A percentile compares a stretch with the other conserved stretches of the same genome.
phyloP scores from a whole-genome alignment of 2,113 vertebrate species.

The Trichomycterus rosablanca region DNA sequence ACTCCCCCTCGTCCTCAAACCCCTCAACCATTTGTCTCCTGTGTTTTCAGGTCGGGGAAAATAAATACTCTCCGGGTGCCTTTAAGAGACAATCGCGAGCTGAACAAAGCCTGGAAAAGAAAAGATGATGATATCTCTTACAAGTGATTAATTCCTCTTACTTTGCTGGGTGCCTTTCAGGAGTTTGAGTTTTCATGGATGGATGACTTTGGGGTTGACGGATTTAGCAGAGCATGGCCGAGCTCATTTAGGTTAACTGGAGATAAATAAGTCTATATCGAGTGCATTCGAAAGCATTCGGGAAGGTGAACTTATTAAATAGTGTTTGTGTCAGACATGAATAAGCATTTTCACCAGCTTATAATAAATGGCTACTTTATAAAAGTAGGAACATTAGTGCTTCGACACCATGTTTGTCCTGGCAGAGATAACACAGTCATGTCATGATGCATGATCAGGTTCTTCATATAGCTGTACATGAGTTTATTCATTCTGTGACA shows the following conservation, averaged over 20 bases:
- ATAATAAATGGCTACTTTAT: no score
- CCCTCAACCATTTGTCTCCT: constrained; percentile 14
- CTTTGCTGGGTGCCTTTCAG: constrained; percentile 13
- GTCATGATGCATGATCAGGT: no score
- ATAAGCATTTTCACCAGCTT: no score
- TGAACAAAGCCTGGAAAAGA: constrained; percentile 27
- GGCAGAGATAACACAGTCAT: no score
- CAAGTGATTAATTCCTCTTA: constrained; percentile 35
- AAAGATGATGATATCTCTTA: constrained; percentile 38
- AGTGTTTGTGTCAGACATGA: no score
- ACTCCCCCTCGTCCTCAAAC: neutral
- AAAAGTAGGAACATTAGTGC: no score
- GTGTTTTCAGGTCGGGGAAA: constrained; percentile 23
- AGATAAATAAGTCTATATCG: neutral
- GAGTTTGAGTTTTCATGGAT: constrained; percentile 2
- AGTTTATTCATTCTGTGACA: no score
- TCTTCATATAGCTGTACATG: no score
- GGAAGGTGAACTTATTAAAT: neutral
- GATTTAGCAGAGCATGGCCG: neutral
- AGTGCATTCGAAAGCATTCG: no score
- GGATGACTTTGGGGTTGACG: constrained; percentile 2
- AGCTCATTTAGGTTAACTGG: constrained; percentile 6
- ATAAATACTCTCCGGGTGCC: constrained; percentile 34
- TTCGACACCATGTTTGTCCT: no score
- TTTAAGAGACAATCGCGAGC: constrained; percentile 17